Base-by-base conservation (phyloP, 2,888 invertebrate genomes). In the Brachyptera risi region DNA sequence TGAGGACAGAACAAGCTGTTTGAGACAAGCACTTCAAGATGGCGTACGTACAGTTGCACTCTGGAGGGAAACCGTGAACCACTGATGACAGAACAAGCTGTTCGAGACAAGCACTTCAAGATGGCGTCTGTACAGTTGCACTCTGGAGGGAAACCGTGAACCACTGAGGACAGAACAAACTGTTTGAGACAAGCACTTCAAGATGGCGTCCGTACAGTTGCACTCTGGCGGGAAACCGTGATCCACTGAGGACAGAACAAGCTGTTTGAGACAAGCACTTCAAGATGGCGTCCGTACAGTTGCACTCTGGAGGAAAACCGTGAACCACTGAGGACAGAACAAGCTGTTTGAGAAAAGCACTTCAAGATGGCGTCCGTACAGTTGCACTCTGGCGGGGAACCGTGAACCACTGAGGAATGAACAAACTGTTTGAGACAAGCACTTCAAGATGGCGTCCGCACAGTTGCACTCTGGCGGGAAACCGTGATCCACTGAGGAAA, bases 141-240 rank as follows among this genome's bases (percentile, higher is more conserved):
- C 19, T 23, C 59, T 5, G 54, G 44, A 11, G 71, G 69, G 40
- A 68, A 65, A 4, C 67, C 62, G 15, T 62, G 58, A 35, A 66
- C 31, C 61, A 70, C 74, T 74, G 59, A 4, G 59, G 62, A 58
- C n/a, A n/a, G n/a, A n/a, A n/a, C n/a, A n/a, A n/a, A n/a, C n/a
- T n/a, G n/a, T n/a, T n/a, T n/a, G n/a, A n/a, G n/a, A n/a, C n/a
- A n/a, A n/a, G n/a, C n/a, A n/a, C 35, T 58, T 65, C 2, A 68
- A 68, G 1, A 63, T 71, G 71, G 37, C 60, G 31, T 71, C 69
- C 2, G 27, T 64, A 44, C 74, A 75, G 13, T 61, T 51, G 42
- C 64, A 65, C 19, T 23, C 59, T 5, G 54, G 44, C 7, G 71
- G 69, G 40, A 68, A 65, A 4, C 67, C 62, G 15, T 62, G 58